A percentile compares a stretch with the other conserved stretches of the same genome.
phyloP scores from a whole-genome alignment of 2,888 invertebrate genomes.

The Rhyacophila evoluta region DNA sequence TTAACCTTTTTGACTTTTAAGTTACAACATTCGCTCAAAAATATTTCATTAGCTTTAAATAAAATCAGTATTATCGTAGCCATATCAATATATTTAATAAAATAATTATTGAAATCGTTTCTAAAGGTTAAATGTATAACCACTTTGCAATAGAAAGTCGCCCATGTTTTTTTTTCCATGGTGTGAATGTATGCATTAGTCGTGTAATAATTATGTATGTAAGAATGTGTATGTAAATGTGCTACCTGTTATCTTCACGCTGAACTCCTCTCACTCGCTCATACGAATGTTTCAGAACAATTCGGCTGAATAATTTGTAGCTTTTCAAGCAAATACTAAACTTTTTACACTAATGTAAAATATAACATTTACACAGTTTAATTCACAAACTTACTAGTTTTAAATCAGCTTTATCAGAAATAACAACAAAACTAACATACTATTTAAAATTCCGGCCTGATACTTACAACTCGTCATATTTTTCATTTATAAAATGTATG shows the following conservation, averaged over 20 bases:
- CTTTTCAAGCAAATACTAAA: no score
- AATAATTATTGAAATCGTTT: slow-evolving; percentile 2
- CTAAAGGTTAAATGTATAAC: slow-evolving; percentile 16
- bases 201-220: not conserved
- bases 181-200: slow-evolving; percentile 19
- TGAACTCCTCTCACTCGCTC: not conserved
- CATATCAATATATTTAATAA: not conserved
- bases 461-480: no score
- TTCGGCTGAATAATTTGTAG: no score
- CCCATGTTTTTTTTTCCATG: not conserved
- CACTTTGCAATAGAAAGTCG: slow-evolving; percentile 14
- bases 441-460: no score
- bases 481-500: no score
- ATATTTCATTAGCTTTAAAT: not conserved
- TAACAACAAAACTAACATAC: no score
- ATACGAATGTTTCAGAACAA: not conserved
- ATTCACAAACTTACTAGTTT: no score
- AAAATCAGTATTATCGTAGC: not conserved
- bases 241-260: slow-evolving; percentile 9
- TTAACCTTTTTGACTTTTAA: not conserved
- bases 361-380: no score
- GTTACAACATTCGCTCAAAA: not conserved
- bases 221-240: slow-evolving; percentile 17
- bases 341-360: no score
- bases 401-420: no score